A percentile compares a stretch with the other conserved stretches of the same genome.
These are phyloP conservation scores for Bombus vancouverensis DNA, from an alignment of 1,140 invertebrate genomes.

Conservation along the genomic window DNA sequence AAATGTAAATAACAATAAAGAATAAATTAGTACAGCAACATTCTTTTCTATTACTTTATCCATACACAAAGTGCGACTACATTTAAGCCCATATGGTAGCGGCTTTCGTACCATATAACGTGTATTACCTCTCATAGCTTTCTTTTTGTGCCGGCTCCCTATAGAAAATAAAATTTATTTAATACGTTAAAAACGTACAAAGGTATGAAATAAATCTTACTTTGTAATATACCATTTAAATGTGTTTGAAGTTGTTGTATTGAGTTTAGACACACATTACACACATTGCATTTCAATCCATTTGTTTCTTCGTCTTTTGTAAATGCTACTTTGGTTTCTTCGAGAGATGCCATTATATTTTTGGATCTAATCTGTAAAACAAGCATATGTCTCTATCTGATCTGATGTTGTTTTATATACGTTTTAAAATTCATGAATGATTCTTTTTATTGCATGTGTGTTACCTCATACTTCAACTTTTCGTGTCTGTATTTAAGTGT, in stretches of 20 bases:
- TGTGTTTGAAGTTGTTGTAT: constrained; percentile 83
- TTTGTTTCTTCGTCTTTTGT: constrained; percentile 81
- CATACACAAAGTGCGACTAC: constrained; percentile 69
- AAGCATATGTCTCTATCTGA: neutral
- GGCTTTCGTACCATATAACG: constrained; percentile 66
- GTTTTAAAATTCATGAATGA: neutral
- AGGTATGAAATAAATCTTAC: neutral
- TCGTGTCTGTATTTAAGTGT: neutral
- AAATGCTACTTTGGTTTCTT: constrained; percentile 79
- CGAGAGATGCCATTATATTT: constrained; percentile 79
- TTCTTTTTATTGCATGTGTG: neutral
- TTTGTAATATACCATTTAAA: constrained; percentile 78
- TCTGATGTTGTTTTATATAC: neutral
- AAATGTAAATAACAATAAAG: constrained; percentile 73
- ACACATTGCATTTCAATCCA: constrained; percentile 81
- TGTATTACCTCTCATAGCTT: constrained; percentile 81
- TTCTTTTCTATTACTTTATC: constrained; percentile 73
- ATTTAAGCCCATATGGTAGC: constrained; percentile 67
- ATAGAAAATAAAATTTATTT: constrained; percentile 51
- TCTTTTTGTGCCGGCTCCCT: constrained; percentile 81
- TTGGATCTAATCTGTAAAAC: constrained; percentile 77
- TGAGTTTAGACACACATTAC: constrained; percentile 82
- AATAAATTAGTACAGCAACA: constrained; percentile 69
- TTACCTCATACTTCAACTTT: constrained; percentile 1
- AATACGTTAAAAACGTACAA: neutral